Evolutionary conservation across 2,888 invertebrate genomes (phyloP).

Genomic region (Trichopoda pennipes): DNA sequence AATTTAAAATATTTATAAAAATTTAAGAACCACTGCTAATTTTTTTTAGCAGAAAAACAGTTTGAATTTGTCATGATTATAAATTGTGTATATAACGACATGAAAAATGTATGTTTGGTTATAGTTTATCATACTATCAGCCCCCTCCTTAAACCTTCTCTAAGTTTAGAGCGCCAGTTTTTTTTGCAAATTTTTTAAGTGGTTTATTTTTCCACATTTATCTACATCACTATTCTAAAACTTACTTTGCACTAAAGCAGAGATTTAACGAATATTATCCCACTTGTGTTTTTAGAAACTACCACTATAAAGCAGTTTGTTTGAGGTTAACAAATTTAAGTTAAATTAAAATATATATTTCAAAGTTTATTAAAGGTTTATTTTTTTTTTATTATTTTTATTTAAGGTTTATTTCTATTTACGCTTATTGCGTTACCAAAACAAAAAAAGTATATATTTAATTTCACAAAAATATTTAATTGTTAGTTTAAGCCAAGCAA

Average conservation of each 20-base stretch:
- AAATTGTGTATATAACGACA: conserved; percentile 11
- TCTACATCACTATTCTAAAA: not conserved
- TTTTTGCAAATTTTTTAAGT: conserved; percentile 1
- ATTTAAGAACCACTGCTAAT: no score
- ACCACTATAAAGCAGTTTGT: conserved; percentile 12
- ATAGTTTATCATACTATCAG: not conserved
- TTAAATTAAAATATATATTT: conserved; percentile 1
- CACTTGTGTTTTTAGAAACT: not conserved
- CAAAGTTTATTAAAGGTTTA: not conserved
- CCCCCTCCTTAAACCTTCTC: not conserved
- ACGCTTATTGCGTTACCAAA: not conserved
- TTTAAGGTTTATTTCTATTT: not conserved
- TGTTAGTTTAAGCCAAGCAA: not conserved
- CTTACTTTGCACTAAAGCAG: not conserved
- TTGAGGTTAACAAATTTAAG: conserved; percentile 5
- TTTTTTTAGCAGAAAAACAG: no score
- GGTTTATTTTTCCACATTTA: not conserved
- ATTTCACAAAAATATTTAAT: no score
- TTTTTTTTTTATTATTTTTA: conserved; percentile 18
- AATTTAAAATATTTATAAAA: no score
- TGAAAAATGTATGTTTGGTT: conserved; percentile 11
- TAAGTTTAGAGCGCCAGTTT: not conserved
- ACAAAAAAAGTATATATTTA: not conserved
- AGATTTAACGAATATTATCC: not conserved
- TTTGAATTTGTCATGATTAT: conserved; percentile 40